These are phyloP conservation scores for Clarias macrocephalus DNA, from an alignment of 2,113 vertebrate genomes.

Conservation along the genomic window DNA sequence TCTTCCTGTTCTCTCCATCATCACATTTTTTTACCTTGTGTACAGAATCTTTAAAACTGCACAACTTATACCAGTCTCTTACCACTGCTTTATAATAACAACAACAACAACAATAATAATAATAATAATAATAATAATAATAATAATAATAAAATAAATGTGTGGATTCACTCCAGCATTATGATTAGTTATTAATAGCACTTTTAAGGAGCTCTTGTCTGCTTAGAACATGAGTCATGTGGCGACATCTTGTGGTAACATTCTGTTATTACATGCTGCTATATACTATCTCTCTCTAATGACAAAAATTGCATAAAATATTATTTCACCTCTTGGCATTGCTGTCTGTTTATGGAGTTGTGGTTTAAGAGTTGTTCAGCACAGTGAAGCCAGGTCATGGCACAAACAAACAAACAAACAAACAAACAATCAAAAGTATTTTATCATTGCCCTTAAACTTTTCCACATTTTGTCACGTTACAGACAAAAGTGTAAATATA, in stretches of 20 bases:
- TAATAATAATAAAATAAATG: no score
- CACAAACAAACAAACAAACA: no score
- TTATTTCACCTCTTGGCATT: background rate
- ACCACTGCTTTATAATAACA: background rate
- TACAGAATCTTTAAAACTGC: background rate
- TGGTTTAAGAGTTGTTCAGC: background rate
- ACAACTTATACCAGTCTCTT: background rate
- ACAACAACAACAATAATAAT: background rate
- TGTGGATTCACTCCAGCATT: background rate
- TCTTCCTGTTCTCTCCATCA: background rate
- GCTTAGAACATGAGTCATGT: background rate
- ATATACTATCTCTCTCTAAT: no score
- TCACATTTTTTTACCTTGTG: background rate
- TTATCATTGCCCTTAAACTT: no score
- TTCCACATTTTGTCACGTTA: no score
- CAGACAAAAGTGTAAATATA: no score
- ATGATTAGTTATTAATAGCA: background rate
- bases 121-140: background rate
- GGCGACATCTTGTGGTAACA: background rate
- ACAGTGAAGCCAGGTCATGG: no score
- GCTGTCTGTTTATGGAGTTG: background rate
- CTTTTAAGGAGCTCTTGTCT: background rate
- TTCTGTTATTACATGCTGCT: background rate
- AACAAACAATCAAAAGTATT: no score
- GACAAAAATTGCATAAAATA: background rate